These are phyloP conservation scores for Neria commutata DNA, from an alignment of 2,888 invertebrate genomes.

Conservation along the genomic window DNA sequence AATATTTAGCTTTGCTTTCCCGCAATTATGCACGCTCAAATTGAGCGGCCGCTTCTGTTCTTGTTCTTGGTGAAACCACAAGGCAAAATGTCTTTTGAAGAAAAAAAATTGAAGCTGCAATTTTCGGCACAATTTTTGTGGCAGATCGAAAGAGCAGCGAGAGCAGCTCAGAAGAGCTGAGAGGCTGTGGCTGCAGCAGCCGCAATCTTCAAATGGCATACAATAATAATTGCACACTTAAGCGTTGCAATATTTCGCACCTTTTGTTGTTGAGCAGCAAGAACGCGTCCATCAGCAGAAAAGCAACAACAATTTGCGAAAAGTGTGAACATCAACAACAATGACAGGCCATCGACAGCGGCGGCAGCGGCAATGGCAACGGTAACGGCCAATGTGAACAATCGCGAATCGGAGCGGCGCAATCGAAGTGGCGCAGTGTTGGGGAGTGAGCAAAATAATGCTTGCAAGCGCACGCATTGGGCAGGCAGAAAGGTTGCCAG, in stretches of 20 bases:
- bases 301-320: constrained; percentile 49
- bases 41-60: no score
- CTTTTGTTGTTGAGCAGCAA: no score
- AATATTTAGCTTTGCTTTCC: not conserved
- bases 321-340: constrained; percentile 47
- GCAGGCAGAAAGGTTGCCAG: not conserved
- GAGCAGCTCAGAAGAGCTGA: not conserved
- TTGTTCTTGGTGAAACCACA: no score
- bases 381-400: not conserved
- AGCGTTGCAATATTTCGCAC: not conserved
- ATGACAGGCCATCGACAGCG: constrained; percentile 1
- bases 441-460: not conserved
- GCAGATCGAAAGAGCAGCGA: not conserved
- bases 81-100: no score
- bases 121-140: not conserved
- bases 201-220: not conserved
- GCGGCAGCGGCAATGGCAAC: constrained; percentile 26
- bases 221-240: not conserved
- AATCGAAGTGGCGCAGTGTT: not conserved
- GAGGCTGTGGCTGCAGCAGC: not conserved
- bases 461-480: not conserved
- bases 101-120: not conserved
- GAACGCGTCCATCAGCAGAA: not conserved
- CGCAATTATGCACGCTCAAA: no score
- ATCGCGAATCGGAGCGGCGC: not conserved